These are phyloP conservation scores for Drosophila gaucha DNA, from an alignment of 2,888 invertebrate species.

Conservation along the genomic window DNA sequence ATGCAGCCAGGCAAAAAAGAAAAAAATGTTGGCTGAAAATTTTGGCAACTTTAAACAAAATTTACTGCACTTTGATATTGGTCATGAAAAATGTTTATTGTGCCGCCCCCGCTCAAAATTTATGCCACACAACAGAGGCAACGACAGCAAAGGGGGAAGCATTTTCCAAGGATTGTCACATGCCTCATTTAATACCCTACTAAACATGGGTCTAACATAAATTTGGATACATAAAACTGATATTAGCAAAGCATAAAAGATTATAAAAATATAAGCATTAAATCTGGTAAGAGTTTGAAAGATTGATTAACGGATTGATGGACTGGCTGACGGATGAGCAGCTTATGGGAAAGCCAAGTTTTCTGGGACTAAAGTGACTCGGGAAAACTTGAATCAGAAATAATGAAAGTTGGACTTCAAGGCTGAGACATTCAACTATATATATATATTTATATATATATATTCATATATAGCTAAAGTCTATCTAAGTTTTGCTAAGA, in stretches of 20 bases:
- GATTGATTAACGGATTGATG: too few species aligned
- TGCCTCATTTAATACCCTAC: neutral
- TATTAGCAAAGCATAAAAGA: neutral
- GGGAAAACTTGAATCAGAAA: too few species aligned
- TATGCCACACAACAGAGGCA: slow-evolving; percentile 41
- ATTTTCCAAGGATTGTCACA: neutral
- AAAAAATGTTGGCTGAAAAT: slow-evolving; percentile 25
- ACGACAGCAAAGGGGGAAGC: slow-evolving; percentile 5
- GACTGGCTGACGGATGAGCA: too few species aligned
- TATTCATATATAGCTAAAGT: too few species aligned
- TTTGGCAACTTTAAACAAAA: slow-evolving; percentile 72
- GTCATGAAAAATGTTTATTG: slow-evolving; percentile 70
- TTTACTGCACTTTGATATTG: slow-evolving; percentile 74
- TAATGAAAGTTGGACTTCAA: too few species aligned
- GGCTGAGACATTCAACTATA: too few species aligned
- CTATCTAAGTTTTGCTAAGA: too few species aligned
- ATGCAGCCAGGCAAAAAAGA: slow-evolving; percentile 38
- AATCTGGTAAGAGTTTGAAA: too few species aligned
- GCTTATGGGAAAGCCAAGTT: too few species aligned
- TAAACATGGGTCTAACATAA: neutral
- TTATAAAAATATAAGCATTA: too few species aligned
- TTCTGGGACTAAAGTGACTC: too few species aligned
- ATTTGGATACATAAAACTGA: neutral
- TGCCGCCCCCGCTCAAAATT: slow-evolving; percentile 57
- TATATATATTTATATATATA: too few species aligned